Evolutionary conservation across 2,113 vertebrate species (phyloP).

Genomic region (Melanocharis versteri): DNA sequence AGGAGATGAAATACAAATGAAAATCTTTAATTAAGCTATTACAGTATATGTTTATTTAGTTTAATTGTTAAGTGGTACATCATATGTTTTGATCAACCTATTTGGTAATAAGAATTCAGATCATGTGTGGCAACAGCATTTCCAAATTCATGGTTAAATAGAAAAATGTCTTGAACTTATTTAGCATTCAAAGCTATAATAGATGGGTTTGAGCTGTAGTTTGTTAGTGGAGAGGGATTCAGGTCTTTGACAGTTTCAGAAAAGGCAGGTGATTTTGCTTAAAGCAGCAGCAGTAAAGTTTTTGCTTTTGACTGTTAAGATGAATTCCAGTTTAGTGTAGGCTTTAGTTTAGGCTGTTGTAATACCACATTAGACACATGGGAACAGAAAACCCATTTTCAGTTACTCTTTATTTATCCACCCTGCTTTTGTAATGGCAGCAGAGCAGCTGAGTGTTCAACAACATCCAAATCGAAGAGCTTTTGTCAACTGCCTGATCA

Average conservation of each 20-base stretch:
- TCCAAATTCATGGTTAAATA: not conserved
- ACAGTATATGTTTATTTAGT: not conserved
- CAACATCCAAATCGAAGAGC: slow-evolving; percentile 6
- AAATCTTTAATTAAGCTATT: not conserved
- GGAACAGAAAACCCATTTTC: not conserved
- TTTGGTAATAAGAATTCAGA: not conserved
- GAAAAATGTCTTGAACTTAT: not conserved
- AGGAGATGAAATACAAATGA: not conserved
- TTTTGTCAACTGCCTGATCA: not conserved
- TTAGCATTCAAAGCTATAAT: not conserved
- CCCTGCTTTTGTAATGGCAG: not conserved
- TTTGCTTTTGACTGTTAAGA: not conserved
- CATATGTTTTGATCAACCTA: not conserved
- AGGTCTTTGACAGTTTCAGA: not conserved
- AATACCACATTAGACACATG: rapidly evolving
- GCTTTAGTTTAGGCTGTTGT: not conserved
- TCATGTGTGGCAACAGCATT: not conserved
- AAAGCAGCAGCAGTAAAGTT: not conserved
- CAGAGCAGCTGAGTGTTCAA: not conserved
- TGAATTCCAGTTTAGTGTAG: not conserved
- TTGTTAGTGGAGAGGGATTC: not conserved
- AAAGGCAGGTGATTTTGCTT: not conserved
- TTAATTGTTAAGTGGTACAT: not conserved
- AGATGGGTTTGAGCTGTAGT: not conserved
- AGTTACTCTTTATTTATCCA: not conserved